phyloP scores from a whole-genome alignment of 1,140 invertebrate species.

The Drosophila nigromelanica region DNA sequence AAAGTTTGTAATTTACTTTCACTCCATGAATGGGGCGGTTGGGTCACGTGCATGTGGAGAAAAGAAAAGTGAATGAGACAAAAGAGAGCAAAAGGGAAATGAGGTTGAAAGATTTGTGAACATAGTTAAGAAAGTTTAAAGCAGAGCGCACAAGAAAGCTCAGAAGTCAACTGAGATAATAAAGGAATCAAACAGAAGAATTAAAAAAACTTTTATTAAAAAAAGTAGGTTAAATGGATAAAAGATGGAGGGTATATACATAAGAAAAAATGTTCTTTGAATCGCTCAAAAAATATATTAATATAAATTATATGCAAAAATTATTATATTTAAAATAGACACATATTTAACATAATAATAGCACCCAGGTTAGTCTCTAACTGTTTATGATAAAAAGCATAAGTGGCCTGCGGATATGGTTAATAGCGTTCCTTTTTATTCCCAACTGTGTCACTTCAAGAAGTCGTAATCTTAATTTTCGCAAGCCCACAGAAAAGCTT shows the following conservation, averaged over 20 bases:
- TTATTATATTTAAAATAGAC: constrained; percentile 4
- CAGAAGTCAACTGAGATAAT: not conserved
- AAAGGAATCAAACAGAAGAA: not conserved
- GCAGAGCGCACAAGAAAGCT: not conserved
- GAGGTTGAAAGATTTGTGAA: constrained; percentile 17
- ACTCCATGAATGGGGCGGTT: constrained; percentile 28
- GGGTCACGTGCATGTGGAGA: constrained; percentile 31
- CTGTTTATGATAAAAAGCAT: constrained; percentile 24
- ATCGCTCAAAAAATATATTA: too few relatives aligned
- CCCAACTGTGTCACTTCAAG: constrained; percentile 19
- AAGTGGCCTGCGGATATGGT: not conserved
- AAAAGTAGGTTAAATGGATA: too few relatives aligned
- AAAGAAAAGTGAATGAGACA: constrained; percentile 23
- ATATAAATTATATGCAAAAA: not conserved
- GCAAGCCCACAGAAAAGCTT: constrained; percentile 9
- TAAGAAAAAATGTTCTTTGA: too few relatives aligned
- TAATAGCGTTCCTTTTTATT: not conserved
- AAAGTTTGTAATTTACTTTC: constrained; percentile 50
- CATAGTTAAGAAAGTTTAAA: not conserved
- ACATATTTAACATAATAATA: not conserved
- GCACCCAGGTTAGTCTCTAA: not conserved
- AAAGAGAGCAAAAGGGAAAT: constrained; percentile 32
- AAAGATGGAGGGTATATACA: too few relatives aligned
- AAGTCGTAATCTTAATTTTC: constrained; percentile 33
- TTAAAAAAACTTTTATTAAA: not conserved